phyloP scores from a whole-genome alignment of 1,140 invertebrate genomes.

The Anastrepha obliqua region DNA sequence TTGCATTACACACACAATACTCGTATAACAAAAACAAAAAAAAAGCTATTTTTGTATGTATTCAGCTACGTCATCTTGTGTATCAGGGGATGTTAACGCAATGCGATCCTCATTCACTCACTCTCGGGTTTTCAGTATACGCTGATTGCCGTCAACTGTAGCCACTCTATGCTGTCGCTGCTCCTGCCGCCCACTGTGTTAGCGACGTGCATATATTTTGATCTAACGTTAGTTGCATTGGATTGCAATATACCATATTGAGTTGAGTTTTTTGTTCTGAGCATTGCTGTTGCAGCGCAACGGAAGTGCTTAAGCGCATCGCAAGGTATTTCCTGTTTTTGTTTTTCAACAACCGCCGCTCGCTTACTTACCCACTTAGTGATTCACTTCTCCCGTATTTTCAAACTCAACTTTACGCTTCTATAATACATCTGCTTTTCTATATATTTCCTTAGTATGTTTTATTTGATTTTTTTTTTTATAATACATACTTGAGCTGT shows the following conservation, averaged over 20 bases:
- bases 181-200: not conserved
- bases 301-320: slow-evolving; percentile 73
- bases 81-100: slow-evolving; percentile 14
- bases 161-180: not conserved
- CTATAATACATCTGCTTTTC: slow-evolving; percentile 43
- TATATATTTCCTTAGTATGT: slow-evolving; percentile 22
- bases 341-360: slow-evolving; percentile 66
- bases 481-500: slow-evolving; percentile 33
- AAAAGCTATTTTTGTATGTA: not conserved
- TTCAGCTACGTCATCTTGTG: not conserved
- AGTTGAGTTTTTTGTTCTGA: not conserved
- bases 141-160: not conserved
- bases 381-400: slow-evolving; percentile 11
- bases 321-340: slow-evolving; percentile 73
- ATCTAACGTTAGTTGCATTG: not conserved
- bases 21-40: not conserved
- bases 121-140: not conserved
- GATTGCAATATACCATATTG: not conserved
- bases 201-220: too few relatives aligned
- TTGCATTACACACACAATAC: too few relatives aligned
- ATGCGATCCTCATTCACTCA: not conserved
- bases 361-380: slow-evolving; percentile 21
- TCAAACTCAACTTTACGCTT: slow-evolving; percentile 39
- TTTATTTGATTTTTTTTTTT: slow-evolving; percentile 41
- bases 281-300: not conserved